These are phyloP conservation scores for Equus przewalskii DNA, from an alignment of 2,113 vertebrate genomes.

Conservation along the genomic window DNA sequence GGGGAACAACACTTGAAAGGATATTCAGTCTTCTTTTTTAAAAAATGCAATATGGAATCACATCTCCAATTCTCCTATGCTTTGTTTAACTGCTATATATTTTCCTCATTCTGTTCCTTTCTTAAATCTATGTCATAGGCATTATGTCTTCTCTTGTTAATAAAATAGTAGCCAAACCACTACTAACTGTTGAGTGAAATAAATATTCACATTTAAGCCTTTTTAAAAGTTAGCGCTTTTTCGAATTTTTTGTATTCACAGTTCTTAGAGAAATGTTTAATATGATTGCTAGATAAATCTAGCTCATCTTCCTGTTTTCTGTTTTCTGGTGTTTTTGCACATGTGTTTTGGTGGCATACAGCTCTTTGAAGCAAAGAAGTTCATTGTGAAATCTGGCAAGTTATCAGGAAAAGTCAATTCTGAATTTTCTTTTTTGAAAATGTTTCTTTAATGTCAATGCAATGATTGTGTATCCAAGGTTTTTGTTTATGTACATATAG, in stretches of 20 bases:
- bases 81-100: conserved; percentile 52
- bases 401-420: background rate
- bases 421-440: background rate
- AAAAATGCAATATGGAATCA: conserved; percentile 62
- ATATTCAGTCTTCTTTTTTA: conserved; percentile 41
- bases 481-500: background rate
- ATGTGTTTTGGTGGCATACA: background rate
- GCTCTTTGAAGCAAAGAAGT: background rate
- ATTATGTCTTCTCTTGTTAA: background rate
- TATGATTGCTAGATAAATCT: background rate
- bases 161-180: background rate
- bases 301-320: background rate
- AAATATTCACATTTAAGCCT: background rate
- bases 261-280: background rate
- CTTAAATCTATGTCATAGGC: background rate
- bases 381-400: background rate
- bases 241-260: background rate
- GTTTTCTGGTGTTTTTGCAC: background rate
- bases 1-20: conserved; percentile 79
- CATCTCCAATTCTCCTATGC: background rate
- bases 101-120: conserved; percentile 43
- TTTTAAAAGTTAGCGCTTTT: background rate
- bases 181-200: background rate
- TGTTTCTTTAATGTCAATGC: background rate
- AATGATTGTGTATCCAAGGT: background rate